These are phyloP conservation scores for Scleropages formosus DNA, from an alignment of 2,797 vertebrate genomes.

Conservation along the genomic window DNA sequence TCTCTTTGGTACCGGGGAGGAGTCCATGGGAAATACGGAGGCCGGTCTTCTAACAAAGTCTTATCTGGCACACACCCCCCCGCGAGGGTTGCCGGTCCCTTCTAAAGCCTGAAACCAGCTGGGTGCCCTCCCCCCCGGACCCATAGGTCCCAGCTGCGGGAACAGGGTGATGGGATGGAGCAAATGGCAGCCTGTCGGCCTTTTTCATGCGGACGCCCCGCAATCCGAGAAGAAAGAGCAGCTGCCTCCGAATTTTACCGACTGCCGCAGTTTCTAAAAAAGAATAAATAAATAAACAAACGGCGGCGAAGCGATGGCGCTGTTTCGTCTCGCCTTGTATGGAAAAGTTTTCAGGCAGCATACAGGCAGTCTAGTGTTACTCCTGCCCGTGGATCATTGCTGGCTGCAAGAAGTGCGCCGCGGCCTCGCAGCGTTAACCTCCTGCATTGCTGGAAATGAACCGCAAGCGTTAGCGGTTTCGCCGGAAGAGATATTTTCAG, in stretches of 20 bases:
- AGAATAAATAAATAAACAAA: not conserved
- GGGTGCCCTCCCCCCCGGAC: not conserved
- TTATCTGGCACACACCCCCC: not conserved
- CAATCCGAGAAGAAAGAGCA: not conserved
- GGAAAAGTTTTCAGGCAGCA: not conserved
- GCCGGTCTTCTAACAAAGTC: not conserved
- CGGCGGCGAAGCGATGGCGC: not conserved
- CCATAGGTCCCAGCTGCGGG: constrained; percentile 43
- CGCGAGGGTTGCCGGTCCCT: not conserved
- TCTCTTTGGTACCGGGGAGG: not conserved
- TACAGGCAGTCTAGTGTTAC: not conserved
- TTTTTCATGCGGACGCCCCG: not conserved
- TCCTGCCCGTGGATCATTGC: not conserved
- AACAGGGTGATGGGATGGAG: constrained; percentile 32
- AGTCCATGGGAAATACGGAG: not conserved
- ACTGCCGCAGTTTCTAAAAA: not conserved
- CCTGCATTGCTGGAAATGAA: not conserved
- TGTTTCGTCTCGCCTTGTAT: not conserved
- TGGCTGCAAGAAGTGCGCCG: not conserved
- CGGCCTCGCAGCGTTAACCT: not conserved
- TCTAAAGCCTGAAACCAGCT: not conserved
- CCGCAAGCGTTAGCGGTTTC: not conserved
- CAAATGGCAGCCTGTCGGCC: not conserved
- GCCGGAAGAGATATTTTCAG: not conserved
- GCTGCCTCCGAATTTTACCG: not conserved